Evolutionary conservation across 2,113 vertebrate species (phyloP), one percentile per base, ranked within the genome.

Genomic region (Heterochromis multidens): DNA sequence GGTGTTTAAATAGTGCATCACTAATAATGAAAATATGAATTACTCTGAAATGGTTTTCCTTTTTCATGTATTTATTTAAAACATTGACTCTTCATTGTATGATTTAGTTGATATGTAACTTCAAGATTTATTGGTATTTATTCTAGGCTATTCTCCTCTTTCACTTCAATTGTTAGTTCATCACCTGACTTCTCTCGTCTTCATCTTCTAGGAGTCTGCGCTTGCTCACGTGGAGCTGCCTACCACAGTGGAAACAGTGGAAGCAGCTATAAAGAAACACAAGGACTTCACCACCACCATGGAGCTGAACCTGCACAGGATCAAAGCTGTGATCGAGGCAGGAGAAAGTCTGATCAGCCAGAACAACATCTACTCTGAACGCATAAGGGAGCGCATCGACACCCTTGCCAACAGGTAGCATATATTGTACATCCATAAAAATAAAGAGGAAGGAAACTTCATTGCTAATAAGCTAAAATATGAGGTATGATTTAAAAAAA

Each of bases 231-330:
- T 96, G 2, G 96, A 98, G 93, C 94, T 98, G 17, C 97, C 98
- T 0, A 91, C 94, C 60, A 96, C 97, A 0, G 96, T 99, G 95
- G 97, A 97, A 52, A 96, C 96, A 0, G 98, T 97, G 1, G 96
- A 95, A 82, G 96, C 94, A 0, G 97, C 97, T 1, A 94, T 99
- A 58, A 98, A 97, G 92, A 95, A 95, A 88, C 98, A 99, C 95
- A 96, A 96, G 67, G 97, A 98, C 89, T 98, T 99, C 92, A 95
- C 95, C 92, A 97, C 97, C 86, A 97, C 97, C 6, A 97, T 99
- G 98, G 98, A 98, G 85, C 96, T 99, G 65, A 97, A 97, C 95
- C 93, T 97, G 67, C 98, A 98, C 84, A 94, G 97, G 85, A 96
- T 97, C 85, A 97, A 97, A 21, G 92, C 95, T 72, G 97, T 96